Conservation (phyloP, 2,113 vertebrate species). For the Regulus satrapa region DNA sequence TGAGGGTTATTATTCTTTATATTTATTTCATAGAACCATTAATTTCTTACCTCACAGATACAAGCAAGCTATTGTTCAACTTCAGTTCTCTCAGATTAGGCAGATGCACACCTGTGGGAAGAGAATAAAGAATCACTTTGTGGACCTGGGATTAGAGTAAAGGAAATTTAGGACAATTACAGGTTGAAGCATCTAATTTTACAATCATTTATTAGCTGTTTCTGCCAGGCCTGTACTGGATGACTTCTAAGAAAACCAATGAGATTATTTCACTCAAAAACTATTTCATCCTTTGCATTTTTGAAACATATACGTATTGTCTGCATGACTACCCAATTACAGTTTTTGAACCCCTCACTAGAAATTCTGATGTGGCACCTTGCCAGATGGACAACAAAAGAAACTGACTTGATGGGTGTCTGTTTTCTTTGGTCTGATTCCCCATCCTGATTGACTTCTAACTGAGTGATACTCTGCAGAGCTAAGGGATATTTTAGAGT, state of each 20-base stretch:
- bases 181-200: not conserved
- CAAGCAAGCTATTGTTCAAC: slow-evolving; percentile 87
- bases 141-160: not conserved
- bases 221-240: not conserved
- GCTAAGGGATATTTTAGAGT: not conserved
- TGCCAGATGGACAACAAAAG: not conserved
- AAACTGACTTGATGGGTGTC: not conserved
- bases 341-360: not conserved
- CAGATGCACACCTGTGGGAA: slow-evolving; percentile 80
- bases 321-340: not conserved
- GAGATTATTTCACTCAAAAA: not conserved
- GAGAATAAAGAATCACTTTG: not conserved
- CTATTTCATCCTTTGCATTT: not conserved
- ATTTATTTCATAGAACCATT: not conserved
- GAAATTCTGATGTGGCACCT: not conserved
- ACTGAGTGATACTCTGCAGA: not conserved
- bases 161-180: not conserved
- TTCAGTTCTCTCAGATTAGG: slow-evolving; percentile 87
- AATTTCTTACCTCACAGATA: slow-evolving; percentile 84
- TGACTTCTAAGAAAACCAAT: not conserved
- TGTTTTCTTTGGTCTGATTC: not conserved
- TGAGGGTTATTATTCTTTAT: not conserved
- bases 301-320: not conserved
- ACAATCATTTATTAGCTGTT: not conserved
- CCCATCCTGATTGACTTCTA: not conserved